A percentile compares a stretch with the other conserved stretches of the same genome.
Conservation (phyloP, 2,797 vertebrate genomes). For the Pipistrellus pygmaeus region DNA sequence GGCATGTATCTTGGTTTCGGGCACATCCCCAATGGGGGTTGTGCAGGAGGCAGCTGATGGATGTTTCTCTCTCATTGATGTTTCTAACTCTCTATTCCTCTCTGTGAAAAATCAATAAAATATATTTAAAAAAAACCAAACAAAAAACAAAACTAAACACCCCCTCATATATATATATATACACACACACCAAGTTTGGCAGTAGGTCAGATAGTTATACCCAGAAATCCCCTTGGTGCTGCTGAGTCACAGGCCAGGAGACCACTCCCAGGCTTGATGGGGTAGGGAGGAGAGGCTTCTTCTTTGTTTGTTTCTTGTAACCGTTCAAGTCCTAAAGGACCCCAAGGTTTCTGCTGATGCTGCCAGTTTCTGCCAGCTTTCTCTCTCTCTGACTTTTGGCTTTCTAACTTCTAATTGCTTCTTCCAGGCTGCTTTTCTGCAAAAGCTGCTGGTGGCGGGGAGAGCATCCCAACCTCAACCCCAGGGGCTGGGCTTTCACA, state of each 20-base stretch:
- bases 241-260: too few relatives aligned
- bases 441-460: not conserved
- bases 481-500: not conserved
- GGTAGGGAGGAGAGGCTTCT: not conserved
- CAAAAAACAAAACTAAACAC: too few relatives aligned
- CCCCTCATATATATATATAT: too few relatives aligned
- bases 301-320: not conserved
- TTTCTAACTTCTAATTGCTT: slow-evolving; percentile 44
- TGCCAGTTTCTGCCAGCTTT: not conserved
- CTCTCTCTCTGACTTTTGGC: not conserved
- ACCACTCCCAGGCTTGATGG: too few relatives aligned
- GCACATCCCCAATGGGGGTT: too few relatives aligned
- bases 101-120: too few relatives aligned
- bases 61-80: too few relatives aligned
- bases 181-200: not conserved
- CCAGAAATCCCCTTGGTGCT: too few relatives aligned
- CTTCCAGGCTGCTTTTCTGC: slow-evolving; percentile 34
- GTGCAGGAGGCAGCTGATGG: too few relatives aligned
- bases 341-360: not conserved
- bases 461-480: not conserved
- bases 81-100: too few relatives aligned
- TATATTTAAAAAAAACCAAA: too few relatives aligned
- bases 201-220: not conserved
- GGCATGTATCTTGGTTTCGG: too few relatives aligned
- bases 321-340: not conserved